Conservation (phyloP, 2,113 vertebrate genomes). For the Anolis carolinensis region DNA sequence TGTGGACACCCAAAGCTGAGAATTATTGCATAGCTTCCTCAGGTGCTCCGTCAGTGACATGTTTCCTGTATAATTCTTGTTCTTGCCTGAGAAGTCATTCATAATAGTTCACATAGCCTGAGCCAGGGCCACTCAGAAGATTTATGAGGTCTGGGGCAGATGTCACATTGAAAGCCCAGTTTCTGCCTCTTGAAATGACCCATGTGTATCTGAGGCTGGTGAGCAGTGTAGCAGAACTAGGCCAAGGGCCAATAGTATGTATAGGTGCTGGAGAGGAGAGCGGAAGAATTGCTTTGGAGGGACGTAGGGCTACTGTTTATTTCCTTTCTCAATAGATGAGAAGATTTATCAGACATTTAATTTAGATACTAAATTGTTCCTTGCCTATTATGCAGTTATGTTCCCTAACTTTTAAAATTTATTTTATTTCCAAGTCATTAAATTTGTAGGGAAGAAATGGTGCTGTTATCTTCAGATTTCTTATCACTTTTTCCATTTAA, state of each 20-base stretch:
- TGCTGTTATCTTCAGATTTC: slow-evolving; percentile 18
- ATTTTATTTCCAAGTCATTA: background rate
- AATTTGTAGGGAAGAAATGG: background rate
- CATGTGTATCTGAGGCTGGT: background rate
- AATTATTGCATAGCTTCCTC: background rate
- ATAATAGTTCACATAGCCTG: background rate
- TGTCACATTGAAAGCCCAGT: background rate
- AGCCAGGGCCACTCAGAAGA: background rate
- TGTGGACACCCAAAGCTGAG: too few relatives aligned
- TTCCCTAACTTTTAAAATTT: background rate
- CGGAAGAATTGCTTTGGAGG: background rate
- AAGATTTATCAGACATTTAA: background rate
- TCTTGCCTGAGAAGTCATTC: background rate
- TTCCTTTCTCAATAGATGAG: background rate
- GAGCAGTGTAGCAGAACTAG: background rate
- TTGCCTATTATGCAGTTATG: background rate
- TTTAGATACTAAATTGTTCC: background rate
- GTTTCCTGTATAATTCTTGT: background rate
- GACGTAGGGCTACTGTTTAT: background rate
- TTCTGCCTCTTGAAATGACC: background rate
- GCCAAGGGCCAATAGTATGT: background rate
- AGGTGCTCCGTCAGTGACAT: background rate
- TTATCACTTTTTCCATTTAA: background rate
- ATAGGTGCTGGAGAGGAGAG: background rate
- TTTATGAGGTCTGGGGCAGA: background rate